phyloP scores from a whole-genome alignment of 2,113 vertebrate species.

The Sylvilagus bachmani region DNA sequence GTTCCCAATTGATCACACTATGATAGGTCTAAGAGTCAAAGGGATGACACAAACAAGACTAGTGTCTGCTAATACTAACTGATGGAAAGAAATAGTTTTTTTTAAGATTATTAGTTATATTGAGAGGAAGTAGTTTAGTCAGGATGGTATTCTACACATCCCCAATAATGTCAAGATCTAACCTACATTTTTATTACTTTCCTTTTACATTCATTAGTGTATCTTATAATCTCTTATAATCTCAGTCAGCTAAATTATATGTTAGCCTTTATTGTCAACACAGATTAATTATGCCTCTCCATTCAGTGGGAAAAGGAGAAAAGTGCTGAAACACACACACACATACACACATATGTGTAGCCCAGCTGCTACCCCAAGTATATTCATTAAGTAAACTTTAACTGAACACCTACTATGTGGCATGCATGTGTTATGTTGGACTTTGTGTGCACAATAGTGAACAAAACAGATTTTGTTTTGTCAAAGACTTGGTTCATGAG shows the following conservation, averaged over 20 bases:
- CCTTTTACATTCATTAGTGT: background rate
- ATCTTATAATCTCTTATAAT: slow-evolving; percentile 25
- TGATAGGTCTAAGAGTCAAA: too few relatives aligned
- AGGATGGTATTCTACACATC: background rate
- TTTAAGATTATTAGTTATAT: background rate
- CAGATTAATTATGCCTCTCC: background rate
- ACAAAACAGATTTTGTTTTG: slow-evolving; percentile 28
- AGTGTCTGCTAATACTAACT: too few relatives aligned
- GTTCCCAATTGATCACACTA: too few relatives aligned
- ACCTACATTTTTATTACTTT: background rate
- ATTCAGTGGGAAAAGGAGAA: background rate
- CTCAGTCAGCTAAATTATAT: slow-evolving; percentile 25
- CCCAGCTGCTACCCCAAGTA: background rate
- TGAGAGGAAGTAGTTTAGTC: background rate
- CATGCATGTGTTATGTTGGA: background rate
- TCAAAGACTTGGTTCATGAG: slow-evolving; percentile 47
- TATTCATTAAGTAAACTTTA: slow-evolving; percentile 8
- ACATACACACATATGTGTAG: background rate
- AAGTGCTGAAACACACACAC: background rate
- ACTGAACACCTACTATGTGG: slow-evolving; percentile 53
- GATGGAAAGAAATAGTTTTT: background rate
- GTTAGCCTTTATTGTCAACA: background rate
- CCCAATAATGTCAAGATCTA: background rate
- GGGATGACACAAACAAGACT: too few relatives aligned
- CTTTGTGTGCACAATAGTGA: background rate